phyloP scores from a whole-genome alignment of 2,888 invertebrate genomes.

The Tillus elongatus region DNA sequence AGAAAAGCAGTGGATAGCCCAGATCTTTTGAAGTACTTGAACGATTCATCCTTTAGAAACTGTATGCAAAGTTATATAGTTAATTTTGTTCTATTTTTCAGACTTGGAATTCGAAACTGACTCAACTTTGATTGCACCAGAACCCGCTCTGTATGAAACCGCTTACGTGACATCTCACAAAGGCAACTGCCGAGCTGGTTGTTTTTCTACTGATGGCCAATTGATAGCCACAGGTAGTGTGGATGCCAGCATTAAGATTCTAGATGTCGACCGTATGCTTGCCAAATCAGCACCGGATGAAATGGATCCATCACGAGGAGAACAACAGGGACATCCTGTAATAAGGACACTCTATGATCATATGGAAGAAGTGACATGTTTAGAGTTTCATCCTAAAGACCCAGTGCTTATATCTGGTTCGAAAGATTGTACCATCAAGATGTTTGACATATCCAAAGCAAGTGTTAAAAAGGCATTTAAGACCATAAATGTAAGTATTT shows the following conservation, averaged over 20 bases:
- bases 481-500: conserved; percentile 65
- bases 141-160: conserved; percentile 95
- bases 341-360: conserved; percentile 97
- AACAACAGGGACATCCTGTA: conserved; percentile 93
- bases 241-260: conserved; percentile 97
- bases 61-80: no score
- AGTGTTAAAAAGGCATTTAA: conserved; percentile 97
- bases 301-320: conserved; percentile 71
- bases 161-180: conserved; percentile 99
- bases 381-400: conserved; percentile 94
- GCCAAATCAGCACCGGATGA: conserved; percentile 94
- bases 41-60: no score
- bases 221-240: conserved; percentile 96
- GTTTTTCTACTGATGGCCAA: conserved; percentile 91
- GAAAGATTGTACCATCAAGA: conserved; percentile 85
- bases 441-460: conserved; percentile 97
- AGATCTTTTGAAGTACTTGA: no score
- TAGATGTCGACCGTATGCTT: conserved; percentile 98
- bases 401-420: conserved; percentile 93
- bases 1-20: no score
- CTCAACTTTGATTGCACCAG: conserved; percentile 84
- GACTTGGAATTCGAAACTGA: conserved; percentile 97
- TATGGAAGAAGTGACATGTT: conserved; percentile 90
- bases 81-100: conserved; percentile 27
- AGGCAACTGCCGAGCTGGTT: conserved; percentile 89